Percentiles rank a stretch among this genome's conserved stretches.
Conservation (phyloP, 2,113 vertebrate species). For the Lampris incognitus region DNA sequence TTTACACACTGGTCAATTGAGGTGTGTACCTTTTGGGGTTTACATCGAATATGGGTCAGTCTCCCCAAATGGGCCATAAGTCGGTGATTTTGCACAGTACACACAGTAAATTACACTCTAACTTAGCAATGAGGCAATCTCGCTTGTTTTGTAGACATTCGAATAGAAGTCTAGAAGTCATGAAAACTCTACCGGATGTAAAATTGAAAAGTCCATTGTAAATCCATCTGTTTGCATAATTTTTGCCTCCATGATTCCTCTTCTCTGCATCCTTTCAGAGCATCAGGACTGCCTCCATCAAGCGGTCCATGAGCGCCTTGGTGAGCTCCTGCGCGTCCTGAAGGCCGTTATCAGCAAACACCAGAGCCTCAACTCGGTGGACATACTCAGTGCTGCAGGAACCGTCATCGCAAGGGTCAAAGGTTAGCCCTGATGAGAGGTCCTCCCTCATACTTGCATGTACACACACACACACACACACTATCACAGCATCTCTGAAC, state of each 20-base stretch:
- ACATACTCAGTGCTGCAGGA: conserved; percentile 94
- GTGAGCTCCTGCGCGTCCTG: conserved; percentile 90
- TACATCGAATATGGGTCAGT: too few species aligned
- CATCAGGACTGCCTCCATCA: conserved; percentile 90
- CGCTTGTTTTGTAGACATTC: too few species aligned
- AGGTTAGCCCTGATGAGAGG: conserved; percentile 84
- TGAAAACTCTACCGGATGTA: too few species aligned
- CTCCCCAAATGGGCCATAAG: too few species aligned
- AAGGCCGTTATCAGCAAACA: conserved; percentile 92
- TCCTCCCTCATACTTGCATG: conserved; percentile 27
- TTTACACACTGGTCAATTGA: too few species aligned
- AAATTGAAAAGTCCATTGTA: too few species aligned
- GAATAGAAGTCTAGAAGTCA: too few species aligned
- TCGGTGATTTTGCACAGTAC: too few species aligned
- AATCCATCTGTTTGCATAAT: neutral
- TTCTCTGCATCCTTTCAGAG: conserved; percentile 74
- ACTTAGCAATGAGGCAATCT: too few species aligned
- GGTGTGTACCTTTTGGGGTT: too few species aligned
- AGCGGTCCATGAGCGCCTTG: conserved; percentile 90
- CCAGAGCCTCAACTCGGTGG: conserved; percentile 93
- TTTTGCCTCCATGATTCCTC: too few species aligned
- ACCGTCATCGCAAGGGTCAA: conserved; percentile 94
- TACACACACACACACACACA: conserved; percentile 12
- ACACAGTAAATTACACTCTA: too few species aligned
- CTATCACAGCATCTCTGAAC: conserved; percentile 28